Evolutionary conservation across 2,888 invertebrate genomes (phyloP).

Genomic region (Chrysomela aeneicollis): DNA sequence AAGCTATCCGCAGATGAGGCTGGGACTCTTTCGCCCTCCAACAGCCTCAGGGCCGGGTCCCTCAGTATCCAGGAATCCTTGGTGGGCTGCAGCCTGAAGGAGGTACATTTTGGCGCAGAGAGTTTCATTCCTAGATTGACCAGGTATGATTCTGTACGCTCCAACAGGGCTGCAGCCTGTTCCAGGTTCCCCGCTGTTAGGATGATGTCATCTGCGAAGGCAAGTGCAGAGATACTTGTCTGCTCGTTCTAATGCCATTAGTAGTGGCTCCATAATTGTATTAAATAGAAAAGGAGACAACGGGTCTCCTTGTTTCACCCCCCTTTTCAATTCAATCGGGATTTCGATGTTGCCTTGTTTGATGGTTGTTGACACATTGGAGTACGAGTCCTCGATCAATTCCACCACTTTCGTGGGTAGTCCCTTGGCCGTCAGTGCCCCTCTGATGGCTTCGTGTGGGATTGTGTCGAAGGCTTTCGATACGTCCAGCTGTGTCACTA

Average conservation of each 20-base stretch:
- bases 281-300: conserved; percentile 56
- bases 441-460: conserved; percentile 44
- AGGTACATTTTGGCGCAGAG: conserved; percentile 19
- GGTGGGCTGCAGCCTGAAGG: too few species aligned
- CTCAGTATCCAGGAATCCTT: too few species aligned
- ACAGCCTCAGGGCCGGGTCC: too few species aligned
- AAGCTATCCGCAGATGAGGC: too few species aligned
- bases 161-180: not conserved
- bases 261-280: conserved; percentile 48
- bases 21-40: too few species aligned
- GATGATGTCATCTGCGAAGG: conserved; percentile 57
- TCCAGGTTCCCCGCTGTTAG: conserved; percentile 48
- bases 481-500: conserved; percentile 41
- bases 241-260: conserved; percentile 42
- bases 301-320: conserved; percentile 59
- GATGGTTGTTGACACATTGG: conserved; percentile 47
- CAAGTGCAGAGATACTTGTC: conserved; percentile 47
- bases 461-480: conserved; percentile 47
- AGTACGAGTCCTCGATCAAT: conserved; percentile 48
- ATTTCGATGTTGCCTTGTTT: not conserved
- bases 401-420: conserved; percentile 48
- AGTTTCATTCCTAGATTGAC: conserved; percentile 44
- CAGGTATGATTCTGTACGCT: conserved; percentile 42
- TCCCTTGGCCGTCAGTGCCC: conserved; percentile 50
- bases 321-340: conserved; percentile 48